A percentile compares a stretch with the other conserved stretches of the same genome.
phyloP scores from a whole-genome alignment of 23 tunicate genomes.

The Styela clava region DNA sequence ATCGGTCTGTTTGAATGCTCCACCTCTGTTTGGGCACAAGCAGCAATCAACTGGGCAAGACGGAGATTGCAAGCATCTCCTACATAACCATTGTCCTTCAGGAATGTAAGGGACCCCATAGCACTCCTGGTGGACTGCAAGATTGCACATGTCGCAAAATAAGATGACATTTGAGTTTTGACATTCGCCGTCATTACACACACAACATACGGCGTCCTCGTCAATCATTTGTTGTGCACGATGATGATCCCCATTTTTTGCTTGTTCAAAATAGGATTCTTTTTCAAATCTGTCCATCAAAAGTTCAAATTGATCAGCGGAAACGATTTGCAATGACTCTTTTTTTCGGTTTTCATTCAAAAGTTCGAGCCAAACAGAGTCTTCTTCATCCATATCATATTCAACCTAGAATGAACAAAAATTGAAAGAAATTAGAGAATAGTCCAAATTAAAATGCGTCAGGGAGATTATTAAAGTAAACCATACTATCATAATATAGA shows the following conservation, averaged over 20 bases:
- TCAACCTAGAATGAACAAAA: constrained; percentile 62
- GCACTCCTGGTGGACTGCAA: constrained; percentile 98
- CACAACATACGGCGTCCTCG: constrained; percentile 97
- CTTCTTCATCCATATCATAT: constrained; percentile 98
- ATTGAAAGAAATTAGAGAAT: no score
- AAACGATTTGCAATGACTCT: constrained; percentile 35
- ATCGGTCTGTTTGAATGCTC: constrained; percentile 96
- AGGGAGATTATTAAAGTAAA: background rate
- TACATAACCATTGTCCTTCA: constrained; percentile 97
- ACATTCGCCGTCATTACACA: constrained; percentile 99
- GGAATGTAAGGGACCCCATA: constrained; percentile 99
- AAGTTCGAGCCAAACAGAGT: constrained; percentile 90
- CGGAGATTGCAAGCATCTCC: constrained; percentile 89
- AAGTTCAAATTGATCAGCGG: constrained; percentile 67
- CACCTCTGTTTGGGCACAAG: constrained; percentile 83
- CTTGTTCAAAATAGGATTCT: constrained; percentile 95
- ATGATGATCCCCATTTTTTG: constrained; percentile 48
- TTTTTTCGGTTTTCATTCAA: constrained; percentile 68
- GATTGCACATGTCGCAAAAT: constrained; percentile 98
- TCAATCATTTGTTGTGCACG: constrained; percentile 65
- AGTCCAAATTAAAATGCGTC: no score
- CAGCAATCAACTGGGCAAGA: constrained; percentile 91
- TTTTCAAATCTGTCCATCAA: constrained; percentile 94
- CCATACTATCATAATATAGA: no score
- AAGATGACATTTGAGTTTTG: constrained; percentile 90